These are phyloP conservation scores for Steinernema carpocapsae DNA, from an alignment of 2,888 invertebrate species.

Conservation along the genomic window DNA sequence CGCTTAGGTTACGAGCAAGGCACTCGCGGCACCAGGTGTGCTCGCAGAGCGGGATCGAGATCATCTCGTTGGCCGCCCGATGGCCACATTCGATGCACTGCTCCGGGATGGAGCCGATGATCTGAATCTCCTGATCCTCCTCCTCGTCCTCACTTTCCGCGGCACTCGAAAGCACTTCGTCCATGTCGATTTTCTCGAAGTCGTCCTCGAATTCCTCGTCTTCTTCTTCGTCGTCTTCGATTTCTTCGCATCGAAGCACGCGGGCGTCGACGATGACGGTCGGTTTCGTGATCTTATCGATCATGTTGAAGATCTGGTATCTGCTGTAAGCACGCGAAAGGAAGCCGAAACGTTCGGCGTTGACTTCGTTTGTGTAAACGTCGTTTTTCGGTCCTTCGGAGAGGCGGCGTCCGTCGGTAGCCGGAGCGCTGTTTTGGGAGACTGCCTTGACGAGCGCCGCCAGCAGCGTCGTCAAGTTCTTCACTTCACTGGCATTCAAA, in stretches of 20 bases:
- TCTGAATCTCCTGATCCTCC: conserved; percentile 1
- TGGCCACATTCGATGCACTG: conserved; percentile 4
- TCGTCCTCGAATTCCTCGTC: conserved; percentile 44
- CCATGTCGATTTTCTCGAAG: conserved; percentile 48
- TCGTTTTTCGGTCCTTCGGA: background rate
- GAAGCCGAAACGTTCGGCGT: conserved; percentile 7
- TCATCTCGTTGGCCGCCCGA: background rate
- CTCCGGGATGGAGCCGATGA: background rate
- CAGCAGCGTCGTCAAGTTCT: conserved; percentile 2
- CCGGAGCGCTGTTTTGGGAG: background rate
- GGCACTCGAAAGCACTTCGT: conserved; percentile 37
- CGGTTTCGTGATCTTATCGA: background rate
- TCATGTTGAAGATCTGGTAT: conserved; percentile 6
- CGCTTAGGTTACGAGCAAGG: background rate
- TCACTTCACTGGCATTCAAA: background rate
- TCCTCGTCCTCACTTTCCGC: conserved; percentile 39
- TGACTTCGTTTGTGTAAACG: background rate
- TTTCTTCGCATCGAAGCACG: conserved; percentile 8
- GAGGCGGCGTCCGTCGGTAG: background rate
- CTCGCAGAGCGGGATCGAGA: conserved; percentile 1
- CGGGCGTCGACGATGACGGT: background rate
- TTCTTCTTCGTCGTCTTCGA: conserved; percentile 1
- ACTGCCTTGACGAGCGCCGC: background rate
- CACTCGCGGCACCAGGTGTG: conserved; percentile 13
- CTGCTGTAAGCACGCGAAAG: conserved; percentile 1